Conservation (phyloP, 2,797 vertebrate species). For the Mus spretus region DNA sequence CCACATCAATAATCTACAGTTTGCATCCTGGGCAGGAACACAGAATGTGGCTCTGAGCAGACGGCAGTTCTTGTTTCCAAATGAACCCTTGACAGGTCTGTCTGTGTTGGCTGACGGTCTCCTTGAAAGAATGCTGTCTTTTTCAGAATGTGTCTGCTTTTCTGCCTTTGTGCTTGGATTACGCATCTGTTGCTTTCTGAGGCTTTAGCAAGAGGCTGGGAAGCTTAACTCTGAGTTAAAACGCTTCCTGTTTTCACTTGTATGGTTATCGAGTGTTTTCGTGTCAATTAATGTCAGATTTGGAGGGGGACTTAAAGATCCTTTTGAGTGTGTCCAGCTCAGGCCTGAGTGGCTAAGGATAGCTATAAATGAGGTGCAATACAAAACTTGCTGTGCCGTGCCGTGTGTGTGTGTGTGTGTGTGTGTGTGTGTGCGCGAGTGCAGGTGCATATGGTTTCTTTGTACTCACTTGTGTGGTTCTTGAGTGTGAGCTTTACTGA, state of each 20-base stretch:
- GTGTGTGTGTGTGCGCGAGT: fast-evolving
- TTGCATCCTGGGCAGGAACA: neutral
- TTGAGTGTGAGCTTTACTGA: neutral
- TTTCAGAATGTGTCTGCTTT: neutral
- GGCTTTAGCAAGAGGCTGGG: neutral
- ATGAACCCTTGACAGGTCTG: neutral
- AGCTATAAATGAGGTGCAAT: neutral
- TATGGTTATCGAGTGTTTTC: neutral
- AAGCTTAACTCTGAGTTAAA: constrained; percentile 20
- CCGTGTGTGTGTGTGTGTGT: too few species aligned
- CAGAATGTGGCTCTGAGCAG: neutral
- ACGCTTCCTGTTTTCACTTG: neutral
- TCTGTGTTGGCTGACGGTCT: neutral
- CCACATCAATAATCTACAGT: neutral
- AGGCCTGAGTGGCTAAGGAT: neutral
- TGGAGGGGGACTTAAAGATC: neutral
- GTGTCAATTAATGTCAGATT: neutral
- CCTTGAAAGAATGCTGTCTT: neutral
- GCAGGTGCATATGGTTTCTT: too few species aligned
- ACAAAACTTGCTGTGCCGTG: neutral
- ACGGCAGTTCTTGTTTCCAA: neutral
- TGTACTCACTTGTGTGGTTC: neutral
- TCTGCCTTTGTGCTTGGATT: neutral
- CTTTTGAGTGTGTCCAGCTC: neutral
- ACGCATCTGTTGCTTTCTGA: neutral